Conservation (phyloP, 2,113 vertebrate genomes). For the Peromyscus polionotus region DNA sequence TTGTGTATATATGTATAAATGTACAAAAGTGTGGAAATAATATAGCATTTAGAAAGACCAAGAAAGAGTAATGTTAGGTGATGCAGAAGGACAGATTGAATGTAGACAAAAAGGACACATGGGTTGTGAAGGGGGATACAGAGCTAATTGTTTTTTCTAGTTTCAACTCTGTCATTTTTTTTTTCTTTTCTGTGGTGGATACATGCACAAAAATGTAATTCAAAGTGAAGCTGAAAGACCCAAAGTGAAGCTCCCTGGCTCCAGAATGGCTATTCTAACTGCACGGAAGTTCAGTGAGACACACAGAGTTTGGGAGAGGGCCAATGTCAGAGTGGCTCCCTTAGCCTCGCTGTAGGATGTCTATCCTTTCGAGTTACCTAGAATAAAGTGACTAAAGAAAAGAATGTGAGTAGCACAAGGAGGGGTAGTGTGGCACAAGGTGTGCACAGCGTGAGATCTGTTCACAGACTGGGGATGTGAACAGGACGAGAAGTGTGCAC, state of each 20-base stretch:
- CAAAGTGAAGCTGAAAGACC: not conserved
- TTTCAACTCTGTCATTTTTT: not conserved
- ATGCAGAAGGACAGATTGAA: not conserved
- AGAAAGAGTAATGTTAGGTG: not conserved
- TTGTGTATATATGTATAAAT: accelerated
- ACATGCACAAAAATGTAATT: not conserved
- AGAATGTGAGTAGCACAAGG: not conserved
- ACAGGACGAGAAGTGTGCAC: not conserved
- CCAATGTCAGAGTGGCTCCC: not conserved
- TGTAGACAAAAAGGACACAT: not conserved
- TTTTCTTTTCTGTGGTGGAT: not conserved
- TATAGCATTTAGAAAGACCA: not conserved
- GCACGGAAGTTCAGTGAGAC: not conserved
- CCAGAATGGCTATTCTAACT: not conserved
- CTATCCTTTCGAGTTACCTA: not conserved
- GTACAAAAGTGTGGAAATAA: not conserved
- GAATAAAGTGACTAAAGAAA: not conserved
- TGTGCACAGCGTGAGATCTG: not conserved
- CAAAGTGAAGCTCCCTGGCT: not conserved
- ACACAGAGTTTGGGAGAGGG: not conserved
- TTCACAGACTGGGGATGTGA: too few relatives aligned
- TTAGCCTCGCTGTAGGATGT: not conserved
- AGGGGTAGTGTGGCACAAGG: not conserved
- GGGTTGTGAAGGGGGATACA: too few relatives aligned
- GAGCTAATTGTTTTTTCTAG: not conserved